Base-by-base conservation (phyloP, 1,140 invertebrate genomes). In the Luehdorfia chinensis region DNA sequence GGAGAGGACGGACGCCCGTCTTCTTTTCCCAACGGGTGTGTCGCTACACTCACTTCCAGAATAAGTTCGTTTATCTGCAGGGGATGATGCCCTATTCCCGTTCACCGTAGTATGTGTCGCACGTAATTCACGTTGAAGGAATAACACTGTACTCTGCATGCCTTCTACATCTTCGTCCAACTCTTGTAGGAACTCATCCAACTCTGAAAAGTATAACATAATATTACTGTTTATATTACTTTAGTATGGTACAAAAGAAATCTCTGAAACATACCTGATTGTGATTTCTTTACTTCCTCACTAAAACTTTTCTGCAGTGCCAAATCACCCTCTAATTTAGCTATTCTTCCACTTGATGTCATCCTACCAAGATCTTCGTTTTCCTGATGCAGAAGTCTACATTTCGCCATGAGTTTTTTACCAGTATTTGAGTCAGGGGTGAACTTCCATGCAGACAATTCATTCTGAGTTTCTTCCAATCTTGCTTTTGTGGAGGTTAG, bases 371-470 rank as follows among this genome's bases (percentile, higher is more conserved):
- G 88, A 76, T 99, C 97, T 87, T 99, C 97, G 87, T 99, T 99
- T 87, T 99, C 98, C 55, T 98, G 96, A 75, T 98, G 95, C n/a
- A 99, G 87, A 54, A 98, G 88, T 50, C 96, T 90, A 75, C 97
- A 99, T 84, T 98, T 98, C 2, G 97, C 96, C 97, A 99, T 99
- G 47, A 99, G 88, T 54, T 97, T 92, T 88, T 99, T 99, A 11
- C 97, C 97, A 23, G 97, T 98, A 89, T 98, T 96, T 53, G 96
- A 98, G 87, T 99, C 97, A 18, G 97, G 96, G 11, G 97, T 99
- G 77, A 99, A 99, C 87, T 99, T 99, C 97, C 97, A 99, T 1
- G 97, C 97, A 50, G 94, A 95, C 14, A 99, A 88, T 90, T 99
- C 97, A 87, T 97, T 98, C 87, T 99, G 97, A 14, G 96, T 98